Evolutionary conservation across 2,113 vertebrate genomes (phyloP).

Genomic region (Microcebus lehilahytsara): DNA sequence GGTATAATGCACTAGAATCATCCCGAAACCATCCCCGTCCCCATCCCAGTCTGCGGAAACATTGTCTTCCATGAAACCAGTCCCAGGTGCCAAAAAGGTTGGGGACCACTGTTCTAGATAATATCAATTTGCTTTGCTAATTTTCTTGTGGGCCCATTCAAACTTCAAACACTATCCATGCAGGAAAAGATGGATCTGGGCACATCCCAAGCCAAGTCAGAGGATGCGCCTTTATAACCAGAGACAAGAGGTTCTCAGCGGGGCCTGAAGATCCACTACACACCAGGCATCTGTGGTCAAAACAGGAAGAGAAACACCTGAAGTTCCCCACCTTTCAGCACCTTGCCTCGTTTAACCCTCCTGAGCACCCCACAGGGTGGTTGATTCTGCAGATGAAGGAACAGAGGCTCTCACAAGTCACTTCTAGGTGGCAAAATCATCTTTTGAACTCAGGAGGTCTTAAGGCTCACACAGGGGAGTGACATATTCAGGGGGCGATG

Average conservation of each 20-base stretch:
- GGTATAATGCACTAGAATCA: too few species aligned
- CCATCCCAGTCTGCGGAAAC: too few species aligned
- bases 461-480: not conserved
- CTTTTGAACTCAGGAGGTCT: not conserved
- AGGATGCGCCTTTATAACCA: not conserved
- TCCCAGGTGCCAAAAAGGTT: too few species aligned
- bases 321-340: not conserved
- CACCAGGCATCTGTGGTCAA: accelerated
- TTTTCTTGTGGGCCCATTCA: not conserved
- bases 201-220: not conserved
- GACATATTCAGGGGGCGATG: not conserved
- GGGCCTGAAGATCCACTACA: not conserved
- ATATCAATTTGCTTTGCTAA: not conserved
- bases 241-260: not conserved
- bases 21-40: too few species aligned
- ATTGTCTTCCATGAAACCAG: too few species aligned
- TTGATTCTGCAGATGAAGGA: not conserved
- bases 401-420: not conserved
- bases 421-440: not conserved
- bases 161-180: not conserved
- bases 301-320: not conserved
- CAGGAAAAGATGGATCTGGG: not conserved
- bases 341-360: not conserved
- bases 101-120: not conserved
- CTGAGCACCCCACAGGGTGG: not conserved